phyloP scores from a whole-genome alignment of 2,113 vertebrate genomes.

The Percina caprodes region DNA sequence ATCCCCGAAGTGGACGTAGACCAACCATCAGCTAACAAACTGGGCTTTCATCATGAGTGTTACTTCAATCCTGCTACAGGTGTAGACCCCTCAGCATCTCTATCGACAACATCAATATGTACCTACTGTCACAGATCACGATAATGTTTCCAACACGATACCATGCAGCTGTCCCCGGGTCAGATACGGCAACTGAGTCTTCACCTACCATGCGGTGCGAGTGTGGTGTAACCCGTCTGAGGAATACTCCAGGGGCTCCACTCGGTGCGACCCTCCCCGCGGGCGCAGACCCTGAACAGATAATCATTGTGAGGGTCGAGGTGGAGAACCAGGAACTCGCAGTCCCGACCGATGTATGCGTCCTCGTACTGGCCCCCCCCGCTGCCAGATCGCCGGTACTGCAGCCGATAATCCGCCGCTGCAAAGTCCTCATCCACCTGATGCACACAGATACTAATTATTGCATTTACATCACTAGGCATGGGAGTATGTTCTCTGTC shows the following conservation, averaged over 20 bases:
- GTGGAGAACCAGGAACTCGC: conserved; percentile 92
- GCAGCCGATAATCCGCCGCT: conserved; percentile 92
- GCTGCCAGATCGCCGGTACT: conserved; percentile 86
- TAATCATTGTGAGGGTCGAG: conserved; percentile 91
- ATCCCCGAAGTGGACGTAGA: too few relatives aligned
- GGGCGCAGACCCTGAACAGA: conserved; percentile 94
- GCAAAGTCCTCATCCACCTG: conserved; percentile 96
- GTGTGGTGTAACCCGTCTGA: conserved; percentile 88
- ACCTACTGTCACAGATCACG: too few relatives aligned
- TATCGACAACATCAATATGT: too few relatives aligned
- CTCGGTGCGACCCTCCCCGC: conserved; percentile 93
- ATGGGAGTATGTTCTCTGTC: not conserved
- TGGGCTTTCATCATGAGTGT: too few relatives aligned
- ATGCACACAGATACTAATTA: not conserved
- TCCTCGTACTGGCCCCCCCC: conserved; percentile 90
- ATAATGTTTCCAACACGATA: too few relatives aligned
- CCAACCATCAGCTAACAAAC: too few relatives aligned
- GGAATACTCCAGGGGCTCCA: conserved; percentile 98
- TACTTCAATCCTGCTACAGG: too few relatives aligned
- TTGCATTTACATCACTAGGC: too few relatives aligned
- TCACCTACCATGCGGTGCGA: conserved; percentile 90
- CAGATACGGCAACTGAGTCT: not conserved
- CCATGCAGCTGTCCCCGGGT: not conserved
- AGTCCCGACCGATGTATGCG: conserved; percentile 90
- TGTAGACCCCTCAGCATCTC: too few relatives aligned